Percentiles rank a stretch among this genome's conserved stretches.
Evolutionary conservation across 1,140 invertebrate genomes (phyloP).

Genomic region (Saxidomus purpurata): DNA sequence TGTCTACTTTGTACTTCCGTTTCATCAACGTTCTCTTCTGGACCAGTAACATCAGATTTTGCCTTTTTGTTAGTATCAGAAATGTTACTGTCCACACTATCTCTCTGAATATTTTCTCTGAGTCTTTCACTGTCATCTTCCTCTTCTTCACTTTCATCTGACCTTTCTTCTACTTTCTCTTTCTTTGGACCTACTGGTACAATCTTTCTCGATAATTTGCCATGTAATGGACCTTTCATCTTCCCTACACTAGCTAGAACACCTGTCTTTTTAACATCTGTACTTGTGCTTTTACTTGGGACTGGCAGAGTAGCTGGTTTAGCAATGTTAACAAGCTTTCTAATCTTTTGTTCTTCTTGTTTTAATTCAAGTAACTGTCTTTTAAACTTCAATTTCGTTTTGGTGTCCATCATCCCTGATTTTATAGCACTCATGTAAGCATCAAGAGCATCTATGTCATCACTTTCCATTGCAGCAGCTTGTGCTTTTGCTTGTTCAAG

Average conservation of each 20-base stretch:
- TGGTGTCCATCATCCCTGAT: slow-evolving; percentile 85
- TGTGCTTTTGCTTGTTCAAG: slow-evolving; percentile 87
- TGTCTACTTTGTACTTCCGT: not conserved
- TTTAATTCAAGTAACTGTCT: slow-evolving; percentile 90
- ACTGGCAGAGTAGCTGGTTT: slow-evolving; percentile 88
- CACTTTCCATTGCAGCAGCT: slow-evolving; percentile 76
- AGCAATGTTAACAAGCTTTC: slow-evolving; percentile 92
- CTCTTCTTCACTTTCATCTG: slow-evolving; percentile 66
- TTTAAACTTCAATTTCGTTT: slow-evolving; percentile 84
- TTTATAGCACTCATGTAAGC: slow-evolving; percentile 86
- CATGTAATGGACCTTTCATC: slow-evolving; percentile 66
- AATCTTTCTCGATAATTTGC: slow-evolving; percentile 43
- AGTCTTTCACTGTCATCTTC: slow-evolving; percentile 70
- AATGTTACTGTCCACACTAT: slow-evolving; percentile 23
- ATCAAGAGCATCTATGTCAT: slow-evolving; percentile 85
- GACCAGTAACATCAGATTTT: not conserved
- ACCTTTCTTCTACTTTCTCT: slow-evolving; percentile 31
- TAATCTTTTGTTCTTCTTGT: slow-evolving; percentile 90
- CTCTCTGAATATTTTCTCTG: slow-evolving; percentile 49
- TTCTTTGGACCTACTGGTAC: slow-evolving; percentile 48
- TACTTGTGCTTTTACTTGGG: not conserved
- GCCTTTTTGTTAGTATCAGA: not conserved
- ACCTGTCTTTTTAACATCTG: slow-evolving; percentile 60
- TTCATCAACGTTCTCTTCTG: not conserved
- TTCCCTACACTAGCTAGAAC: slow-evolving; percentile 64